These are phyloP conservation scores for Cheilosia vulpina DNA, from an alignment of 2,888 invertebrate genomes.

Conservation along the genomic window DNA sequence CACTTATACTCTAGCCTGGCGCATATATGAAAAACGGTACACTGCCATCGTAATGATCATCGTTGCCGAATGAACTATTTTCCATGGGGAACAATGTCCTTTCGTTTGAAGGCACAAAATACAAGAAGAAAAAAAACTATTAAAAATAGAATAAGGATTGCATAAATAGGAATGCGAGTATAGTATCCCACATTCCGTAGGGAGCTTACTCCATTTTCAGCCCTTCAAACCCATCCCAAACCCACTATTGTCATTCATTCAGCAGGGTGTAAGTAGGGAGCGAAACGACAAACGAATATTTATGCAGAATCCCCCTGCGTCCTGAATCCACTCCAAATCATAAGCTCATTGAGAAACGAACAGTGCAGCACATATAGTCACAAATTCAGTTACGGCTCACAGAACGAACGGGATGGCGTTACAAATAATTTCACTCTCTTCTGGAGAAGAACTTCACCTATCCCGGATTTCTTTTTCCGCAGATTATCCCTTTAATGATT, in stretches of 20 bases:
- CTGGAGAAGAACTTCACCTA: conserved; percentile 54
- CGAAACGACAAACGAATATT: conserved; percentile 29
- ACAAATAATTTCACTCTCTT: conserved; percentile 59
- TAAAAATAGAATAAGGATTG: conserved; percentile 29
- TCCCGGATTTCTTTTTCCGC: conserved; percentile 69
- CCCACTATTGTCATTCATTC: conserved; percentile 59
- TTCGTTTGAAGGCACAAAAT: conserved; percentile 59
- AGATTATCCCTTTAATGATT: conserved; percentile 56
- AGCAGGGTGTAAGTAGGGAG: conserved; percentile 17
- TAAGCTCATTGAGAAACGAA: conserved; percentile 47
- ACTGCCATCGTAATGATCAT: conserved; percentile 74
- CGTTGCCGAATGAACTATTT: conserved; percentile 74
- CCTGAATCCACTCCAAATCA: conserved; percentile 67
- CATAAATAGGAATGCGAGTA: conserved; percentile 51
- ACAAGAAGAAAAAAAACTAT: not conserved
- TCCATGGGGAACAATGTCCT: conserved; percentile 73
- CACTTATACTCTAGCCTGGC: conserved; percentile 48
- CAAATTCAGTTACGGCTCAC: not conserved
- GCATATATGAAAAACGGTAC: conserved; percentile 61
- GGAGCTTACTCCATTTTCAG: conserved; percentile 38
- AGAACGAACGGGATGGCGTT: conserved; percentile 17
- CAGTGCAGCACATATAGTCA: conserved; percentile 24
- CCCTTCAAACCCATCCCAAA: not conserved
- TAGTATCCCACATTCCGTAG: conserved; percentile 53
- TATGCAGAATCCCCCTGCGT: conserved; percentile 50